These are phyloP conservation scores for Choristoneura fumiferana DNA, from an alignment of 1,140 invertebrate species.

Conservation along the genomic window DNA sequence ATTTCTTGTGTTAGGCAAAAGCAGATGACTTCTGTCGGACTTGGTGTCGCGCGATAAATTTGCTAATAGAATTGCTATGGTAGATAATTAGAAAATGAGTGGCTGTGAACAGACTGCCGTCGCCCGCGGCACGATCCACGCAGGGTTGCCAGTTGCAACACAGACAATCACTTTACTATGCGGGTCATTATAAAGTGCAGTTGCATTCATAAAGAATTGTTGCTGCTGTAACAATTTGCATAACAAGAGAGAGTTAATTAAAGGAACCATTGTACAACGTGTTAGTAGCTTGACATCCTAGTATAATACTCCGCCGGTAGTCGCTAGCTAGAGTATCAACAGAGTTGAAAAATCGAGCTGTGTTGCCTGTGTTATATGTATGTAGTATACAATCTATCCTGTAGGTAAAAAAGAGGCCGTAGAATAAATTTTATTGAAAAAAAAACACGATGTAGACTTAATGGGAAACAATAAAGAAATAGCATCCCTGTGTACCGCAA, in stretches of 20 bases:
- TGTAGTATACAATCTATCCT: too few species aligned
- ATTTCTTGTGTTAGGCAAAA: neutral
- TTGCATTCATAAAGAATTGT: constrained; percentile 38
- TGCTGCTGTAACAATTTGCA: constrained; percentile 8
- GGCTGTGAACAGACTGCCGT: constrained; percentile 21
- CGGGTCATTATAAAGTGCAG: constrained; percentile 58
- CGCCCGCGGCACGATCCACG: constrained; percentile 29
- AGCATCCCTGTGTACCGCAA: too few species aligned
- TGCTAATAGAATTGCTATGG: constrained; percentile 39
- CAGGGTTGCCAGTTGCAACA: constrained; percentile 33
- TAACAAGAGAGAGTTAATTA: constrained; percentile 15
- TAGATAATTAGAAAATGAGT: constrained; percentile 41
- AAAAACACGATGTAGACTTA: too few species aligned
- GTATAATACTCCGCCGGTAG: too few species aligned
- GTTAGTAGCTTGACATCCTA: too few species aligned
- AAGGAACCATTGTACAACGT: neutral
- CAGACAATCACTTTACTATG: constrained; percentile 49
- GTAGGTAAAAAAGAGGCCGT: too few species aligned
- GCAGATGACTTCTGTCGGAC: neutral
- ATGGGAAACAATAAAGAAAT: too few species aligned
- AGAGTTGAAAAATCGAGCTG: too few species aligned
- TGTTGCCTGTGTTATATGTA: too few species aligned
- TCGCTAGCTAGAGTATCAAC: too few species aligned
- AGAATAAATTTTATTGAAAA: too few species aligned
- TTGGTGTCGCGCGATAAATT: constrained; percentile 28